Evolutionary conservation across 2,888 invertebrate species (phyloP).

Genomic region (Drosophila setosimentum): DNA sequence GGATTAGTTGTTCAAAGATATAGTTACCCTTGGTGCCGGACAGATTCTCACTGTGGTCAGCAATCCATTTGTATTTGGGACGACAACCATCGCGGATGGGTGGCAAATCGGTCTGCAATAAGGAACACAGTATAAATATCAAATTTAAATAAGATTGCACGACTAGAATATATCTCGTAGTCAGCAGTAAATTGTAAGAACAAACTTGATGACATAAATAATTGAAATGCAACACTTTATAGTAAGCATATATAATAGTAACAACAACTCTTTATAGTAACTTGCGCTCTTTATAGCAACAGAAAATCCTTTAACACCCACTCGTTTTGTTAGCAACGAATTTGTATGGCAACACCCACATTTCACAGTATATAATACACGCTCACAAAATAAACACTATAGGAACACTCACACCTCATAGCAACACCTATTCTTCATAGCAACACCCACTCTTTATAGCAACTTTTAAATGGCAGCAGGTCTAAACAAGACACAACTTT

Average conservation of each 20-base stretch:
- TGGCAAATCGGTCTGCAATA: conserved; percentile 84
- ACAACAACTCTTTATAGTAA: no score
- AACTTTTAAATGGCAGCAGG: no score
- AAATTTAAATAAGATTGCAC: neutral
- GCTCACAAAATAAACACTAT: no score
- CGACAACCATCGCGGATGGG: conserved; percentile 88
- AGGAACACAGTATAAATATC: neutral
- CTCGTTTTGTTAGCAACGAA: no score
- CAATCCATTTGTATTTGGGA: conserved; percentile 95
- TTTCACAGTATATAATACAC: no score
- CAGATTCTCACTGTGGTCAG: conserved; percentile 92
- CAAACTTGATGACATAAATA: neutral
- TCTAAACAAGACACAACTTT: neutral
- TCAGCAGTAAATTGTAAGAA: neutral
- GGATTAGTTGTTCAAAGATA: neutral
- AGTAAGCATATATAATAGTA: no score
- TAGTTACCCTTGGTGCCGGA: conserved; percentile 89
- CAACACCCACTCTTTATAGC: neutral
- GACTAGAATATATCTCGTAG: neutral
- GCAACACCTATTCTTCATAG: neutral
- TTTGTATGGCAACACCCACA: no score
- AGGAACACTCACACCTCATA: neutral
- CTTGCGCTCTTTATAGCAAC: no score
- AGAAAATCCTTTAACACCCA: no score
- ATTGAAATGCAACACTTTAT: neutral